Percentiles rank a stretch among this genome's conserved stretches.
Evolutionary conservation across 2,888 invertebrate genomes (phyloP).

Genomic region (Stegana nigrithorax): DNA sequence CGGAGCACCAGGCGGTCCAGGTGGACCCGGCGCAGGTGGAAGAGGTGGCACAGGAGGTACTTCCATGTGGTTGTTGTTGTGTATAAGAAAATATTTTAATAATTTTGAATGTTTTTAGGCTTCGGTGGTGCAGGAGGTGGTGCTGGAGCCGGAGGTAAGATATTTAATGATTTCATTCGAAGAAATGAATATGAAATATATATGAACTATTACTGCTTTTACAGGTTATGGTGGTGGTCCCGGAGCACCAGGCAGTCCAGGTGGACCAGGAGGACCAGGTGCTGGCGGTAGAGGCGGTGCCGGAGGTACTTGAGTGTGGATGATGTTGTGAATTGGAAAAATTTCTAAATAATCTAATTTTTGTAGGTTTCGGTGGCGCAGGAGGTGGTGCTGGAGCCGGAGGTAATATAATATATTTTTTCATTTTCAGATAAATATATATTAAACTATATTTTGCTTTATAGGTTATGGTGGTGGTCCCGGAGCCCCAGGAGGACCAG

Average conservation of each 20-base stretch:
- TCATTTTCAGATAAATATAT: too few relatives aligned
- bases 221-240: conserved; percentile 23
- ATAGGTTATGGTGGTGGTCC: conserved; percentile 20
- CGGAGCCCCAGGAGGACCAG: conserved; percentile 26
- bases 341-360: conserved; percentile 17
- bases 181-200: too few relatives aligned
- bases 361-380: conserved; percentile 39
- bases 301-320: conserved; percentile 18
- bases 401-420: too few relatives aligned
- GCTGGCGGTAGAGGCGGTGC: conserved; percentile 21
- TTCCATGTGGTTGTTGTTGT: conserved; percentile 22
- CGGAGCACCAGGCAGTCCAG: conserved; percentile 23
- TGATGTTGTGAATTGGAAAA: conserved; percentile 27
- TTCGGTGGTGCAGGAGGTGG: conserved; percentile 31
- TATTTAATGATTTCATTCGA: too few relatives aligned
- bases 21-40: conserved; percentile 7
- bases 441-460: too few relatives aligned
- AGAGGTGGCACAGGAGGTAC: background rate
- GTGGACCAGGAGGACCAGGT: conserved; percentile 21
- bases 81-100: too few relatives aligned
- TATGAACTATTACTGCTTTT: too few relatives aligned
- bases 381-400: conserved; percentile 38
- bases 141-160: conserved; percentile 19
- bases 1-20: conserved; percentile 5
- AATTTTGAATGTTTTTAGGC: background rate